Evolutionary conservation across 2,888 invertebrate genomes (phyloP), one percentile per base, ranked within the genome.

Genomic region (Baronia brevicornis): DNA sequence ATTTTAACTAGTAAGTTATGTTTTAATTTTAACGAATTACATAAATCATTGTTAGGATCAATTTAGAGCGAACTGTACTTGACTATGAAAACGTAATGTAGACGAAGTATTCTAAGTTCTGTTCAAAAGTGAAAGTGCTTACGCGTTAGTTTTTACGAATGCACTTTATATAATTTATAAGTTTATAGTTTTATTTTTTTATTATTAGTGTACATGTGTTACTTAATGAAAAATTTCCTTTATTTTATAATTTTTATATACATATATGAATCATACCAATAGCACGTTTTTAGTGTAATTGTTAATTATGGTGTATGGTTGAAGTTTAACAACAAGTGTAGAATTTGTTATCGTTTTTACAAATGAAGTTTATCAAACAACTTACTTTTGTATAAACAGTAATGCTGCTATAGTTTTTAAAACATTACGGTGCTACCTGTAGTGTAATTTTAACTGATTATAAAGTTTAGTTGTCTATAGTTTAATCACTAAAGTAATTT

Each of bases 111-210:
- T 13, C 20, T 22, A 15, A 20, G 28, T 8, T 36, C 19, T 12
- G 18, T 8, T 20, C 7, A 31, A 46, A 52, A 53, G 53, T 53
- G 53, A 53, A 53, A 53, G 53, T 51, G 41, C 28, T 39, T 39
- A 46, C 46, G 48, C 38, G 38, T 40, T 32, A 35, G 31, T 33
- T 19, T 13, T 20, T n/a, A 18, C 18, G 19, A 25, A 9, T 5
- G 18, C 18, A 25, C 5, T 28, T 6, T 22, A n/a, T 10, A 7
- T 23, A 13, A 14, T n/a, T n/a, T n/a, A n/a, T n/a, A n/a, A n/a
- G n/a, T n/a, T n/a, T n/a, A n/a, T n/a, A n/a, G n/a, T n/a, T n/a
- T n/a, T n/a, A n/a, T n/a, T n/a, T n/a, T n/a, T n/a, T n/a, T n/a
- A n/a, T n/a, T n/a, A n/a, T n/a, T n/a, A n/a, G n/a, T n/a, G n/a